Evolutionary conservation across 2,888 invertebrate genomes (phyloP).

Genomic region (Cecidostiba fungosa): DNA sequence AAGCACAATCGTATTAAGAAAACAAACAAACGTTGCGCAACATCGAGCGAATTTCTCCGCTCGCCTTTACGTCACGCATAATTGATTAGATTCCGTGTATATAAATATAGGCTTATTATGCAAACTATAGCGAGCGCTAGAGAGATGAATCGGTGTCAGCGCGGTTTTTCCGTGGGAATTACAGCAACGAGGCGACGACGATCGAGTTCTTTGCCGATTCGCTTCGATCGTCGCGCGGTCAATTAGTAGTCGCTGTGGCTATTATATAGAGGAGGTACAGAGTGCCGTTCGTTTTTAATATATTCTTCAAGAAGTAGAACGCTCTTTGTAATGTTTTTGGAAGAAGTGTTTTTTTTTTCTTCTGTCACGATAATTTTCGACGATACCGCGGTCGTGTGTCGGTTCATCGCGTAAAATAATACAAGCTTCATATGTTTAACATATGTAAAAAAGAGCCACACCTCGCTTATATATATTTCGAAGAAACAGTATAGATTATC

Average conservation of each 20-base stretch:
- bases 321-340: too few relatives aligned
- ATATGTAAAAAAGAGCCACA: too few relatives aligned
- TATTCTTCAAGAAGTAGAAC: not conserved
- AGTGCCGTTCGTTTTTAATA: not conserved
- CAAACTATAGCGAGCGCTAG: not conserved
- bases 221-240: not conserved
- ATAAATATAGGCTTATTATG: not conserved
- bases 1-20: not conserved
- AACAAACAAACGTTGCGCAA: not conserved
- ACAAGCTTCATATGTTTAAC: too few relatives aligned
- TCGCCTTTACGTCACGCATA: not conserved
- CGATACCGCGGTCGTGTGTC: too few relatives aligned
- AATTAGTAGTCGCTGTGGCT: not conserved
- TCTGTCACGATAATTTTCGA: too few relatives aligned
- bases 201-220: not conserved
- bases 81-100: not conserved
- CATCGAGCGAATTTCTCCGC: not conserved
- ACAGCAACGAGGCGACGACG: not conserved
- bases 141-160: not conserved
- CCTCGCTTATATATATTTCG: too few relatives aligned
- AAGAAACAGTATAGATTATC: too few relatives aligned
- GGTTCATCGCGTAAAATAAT: too few relatives aligned
- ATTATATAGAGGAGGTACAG: not conserved
- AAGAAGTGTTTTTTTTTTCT: too few relatives aligned
- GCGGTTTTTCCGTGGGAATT: constrained; percentile 26